phyloP scores from a whole-genome alignment of 2,113 vertebrate genomes.

The Ascaphus truei region DNA sequence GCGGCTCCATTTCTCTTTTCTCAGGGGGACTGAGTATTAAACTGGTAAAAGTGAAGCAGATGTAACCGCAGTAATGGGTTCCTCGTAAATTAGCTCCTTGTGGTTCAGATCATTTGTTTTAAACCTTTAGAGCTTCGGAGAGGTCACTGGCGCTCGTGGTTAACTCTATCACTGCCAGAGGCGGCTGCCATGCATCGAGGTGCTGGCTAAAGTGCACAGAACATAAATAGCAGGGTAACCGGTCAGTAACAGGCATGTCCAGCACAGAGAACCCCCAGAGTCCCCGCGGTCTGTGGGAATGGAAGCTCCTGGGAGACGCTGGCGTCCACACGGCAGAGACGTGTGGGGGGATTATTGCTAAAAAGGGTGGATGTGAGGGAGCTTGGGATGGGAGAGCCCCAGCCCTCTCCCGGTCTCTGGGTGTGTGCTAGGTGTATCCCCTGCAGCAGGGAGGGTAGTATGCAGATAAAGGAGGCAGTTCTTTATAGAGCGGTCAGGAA shows the following conservation, averaged over 20 bases:
- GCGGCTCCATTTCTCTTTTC: too few relatives aligned
- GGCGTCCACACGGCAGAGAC: too few relatives aligned
- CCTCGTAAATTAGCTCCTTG: too few relatives aligned
- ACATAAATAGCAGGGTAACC: background rate
- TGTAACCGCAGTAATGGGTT: too few relatives aligned
- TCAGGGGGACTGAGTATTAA: too few relatives aligned
- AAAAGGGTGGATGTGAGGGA: background rate
- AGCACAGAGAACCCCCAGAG: too few relatives aligned
- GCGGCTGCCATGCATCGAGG: background rate
- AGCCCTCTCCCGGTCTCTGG: background rate
- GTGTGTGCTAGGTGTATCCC: background rate
- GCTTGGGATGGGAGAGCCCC: background rate
- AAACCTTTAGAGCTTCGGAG: too few relatives aligned
- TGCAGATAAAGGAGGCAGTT: slow-evolving; percentile 1
- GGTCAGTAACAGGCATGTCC: background rate
- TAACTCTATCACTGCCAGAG: background rate
- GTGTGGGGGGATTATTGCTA: slow-evolving; percentile 24
- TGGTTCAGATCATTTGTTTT: too few relatives aligned
- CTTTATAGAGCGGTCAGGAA: background rate
- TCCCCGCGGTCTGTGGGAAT: too few relatives aligned
- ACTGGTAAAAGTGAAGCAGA: too few relatives aligned
- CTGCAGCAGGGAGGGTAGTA: background rate
- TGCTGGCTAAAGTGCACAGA: slow-evolving; percentile 30
- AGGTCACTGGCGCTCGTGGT: too few relatives aligned
- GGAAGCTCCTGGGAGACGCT: too few relatives aligned